Conservation (phyloP, 2,113 vertebrate species). For the Suricata suricatta region DNA sequence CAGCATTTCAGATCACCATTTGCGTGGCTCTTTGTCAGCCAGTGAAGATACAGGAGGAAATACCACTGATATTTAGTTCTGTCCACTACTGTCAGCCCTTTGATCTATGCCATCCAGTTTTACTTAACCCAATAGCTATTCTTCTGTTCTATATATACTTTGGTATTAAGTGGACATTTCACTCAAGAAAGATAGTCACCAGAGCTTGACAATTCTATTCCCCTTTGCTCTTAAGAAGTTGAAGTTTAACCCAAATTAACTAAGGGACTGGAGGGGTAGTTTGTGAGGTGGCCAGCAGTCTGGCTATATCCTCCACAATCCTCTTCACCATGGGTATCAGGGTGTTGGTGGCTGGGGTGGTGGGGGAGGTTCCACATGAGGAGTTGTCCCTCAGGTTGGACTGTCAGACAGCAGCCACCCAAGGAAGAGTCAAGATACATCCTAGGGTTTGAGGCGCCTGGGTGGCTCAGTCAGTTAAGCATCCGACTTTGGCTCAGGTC, state of each 20-base stretch:
- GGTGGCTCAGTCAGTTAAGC: too few species aligned
- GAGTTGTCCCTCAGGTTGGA: not conserved
- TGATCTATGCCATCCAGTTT: not conserved
- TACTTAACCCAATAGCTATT: not conserved
- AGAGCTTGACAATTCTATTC: not conserved
- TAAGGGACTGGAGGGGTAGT: constrained; percentile 40
- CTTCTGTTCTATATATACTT: not conserved
- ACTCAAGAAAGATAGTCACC: not conserved
- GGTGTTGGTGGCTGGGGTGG: not conserved
- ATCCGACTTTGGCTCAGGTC: too few species aligned
- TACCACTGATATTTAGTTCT: not conserved
- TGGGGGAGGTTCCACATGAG: too few species aligned
- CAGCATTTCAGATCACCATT: not conserved
- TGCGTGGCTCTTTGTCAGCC: not conserved
- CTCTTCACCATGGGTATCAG: not conserved
- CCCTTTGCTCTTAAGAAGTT: not conserved
- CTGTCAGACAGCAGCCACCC: not conserved
- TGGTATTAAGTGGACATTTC: not conserved
- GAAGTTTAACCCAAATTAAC: not conserved
- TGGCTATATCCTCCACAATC: not conserved
- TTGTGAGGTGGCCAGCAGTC: not conserved
- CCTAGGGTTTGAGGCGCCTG: not conserved
- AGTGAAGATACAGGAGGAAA: too few species aligned
- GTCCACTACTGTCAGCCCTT: not conserved
- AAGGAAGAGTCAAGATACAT: not conserved